Evolutionary conservation across 1,140 invertebrate genomes (phyloP).

Genomic region (Andrena cerasifolii): DNA sequence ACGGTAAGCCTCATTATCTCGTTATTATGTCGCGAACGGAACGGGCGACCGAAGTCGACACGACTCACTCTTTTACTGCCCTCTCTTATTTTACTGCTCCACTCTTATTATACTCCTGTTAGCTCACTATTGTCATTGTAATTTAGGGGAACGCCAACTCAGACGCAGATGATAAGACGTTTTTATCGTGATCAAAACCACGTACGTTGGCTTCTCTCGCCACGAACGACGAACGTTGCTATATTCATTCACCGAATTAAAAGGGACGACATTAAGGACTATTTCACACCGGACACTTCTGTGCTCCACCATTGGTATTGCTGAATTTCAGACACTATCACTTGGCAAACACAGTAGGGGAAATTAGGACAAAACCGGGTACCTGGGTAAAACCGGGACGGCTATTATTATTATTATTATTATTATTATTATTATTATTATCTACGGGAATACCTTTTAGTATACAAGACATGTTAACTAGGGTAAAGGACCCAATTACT

Average conservation of each 20-base stretch:
- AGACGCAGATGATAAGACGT: constrained; percentile 4
- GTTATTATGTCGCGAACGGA: constrained; percentile 56
- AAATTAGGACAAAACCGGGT: too few species aligned
- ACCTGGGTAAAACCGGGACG: too few species aligned
- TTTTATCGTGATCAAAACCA: constrained; percentile 1
- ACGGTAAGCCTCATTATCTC: constrained; percentile 63
- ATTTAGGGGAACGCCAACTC: constrained; percentile 39
- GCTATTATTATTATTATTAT: too few species aligned
- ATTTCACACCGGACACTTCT: too few species aligned
- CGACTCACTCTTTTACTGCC: constrained; percentile 24
- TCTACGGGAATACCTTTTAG: too few species aligned
- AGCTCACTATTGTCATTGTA: constrained; percentile 43
- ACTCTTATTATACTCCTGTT: constrained; percentile 38
- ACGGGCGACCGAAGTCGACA: constrained; percentile 38
- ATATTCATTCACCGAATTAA: not conserved
- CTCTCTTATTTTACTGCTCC: constrained; percentile 38
- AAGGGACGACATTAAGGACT: not conserved
- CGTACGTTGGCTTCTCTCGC: not conserved
- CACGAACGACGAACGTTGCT: not conserved
- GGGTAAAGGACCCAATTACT: too few species aligned
- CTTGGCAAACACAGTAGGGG: too few species aligned
- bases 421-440: too few species aligned
- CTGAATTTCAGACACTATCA: too few species aligned
- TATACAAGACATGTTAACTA: too few species aligned
- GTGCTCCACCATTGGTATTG: too few species aligned